phyloP scores from a whole-genome alignment of 2,113 vertebrate genomes.

The Dolichotis patagonum region DNA sequence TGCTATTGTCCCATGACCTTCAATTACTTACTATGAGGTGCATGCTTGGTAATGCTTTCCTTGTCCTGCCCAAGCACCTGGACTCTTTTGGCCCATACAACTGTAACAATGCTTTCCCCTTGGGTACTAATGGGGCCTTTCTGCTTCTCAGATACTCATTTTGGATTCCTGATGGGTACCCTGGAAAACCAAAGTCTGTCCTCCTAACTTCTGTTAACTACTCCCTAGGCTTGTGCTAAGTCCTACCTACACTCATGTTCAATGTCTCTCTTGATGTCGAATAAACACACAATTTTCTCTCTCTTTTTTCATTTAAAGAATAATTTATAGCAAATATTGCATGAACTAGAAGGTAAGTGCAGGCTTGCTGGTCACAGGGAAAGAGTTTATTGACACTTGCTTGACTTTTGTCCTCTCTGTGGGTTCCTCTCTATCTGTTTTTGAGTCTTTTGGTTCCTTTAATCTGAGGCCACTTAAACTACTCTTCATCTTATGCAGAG shows the following conservation, averaged over 20 bases:
- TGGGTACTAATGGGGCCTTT: neutral
- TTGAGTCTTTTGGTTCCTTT: neutral
- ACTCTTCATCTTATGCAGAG: neutral
- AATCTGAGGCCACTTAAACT: neutral
- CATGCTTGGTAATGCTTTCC: neutral
- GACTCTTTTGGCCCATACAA: neutral
- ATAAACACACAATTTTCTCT: neutral
- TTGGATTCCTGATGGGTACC: neutral
- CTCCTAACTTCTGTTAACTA: neutral
- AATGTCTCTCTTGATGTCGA: neutral
- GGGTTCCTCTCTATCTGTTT: neutral
- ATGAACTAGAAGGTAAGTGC: neutral
- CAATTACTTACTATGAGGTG: neutral
- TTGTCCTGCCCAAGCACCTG: neutral
- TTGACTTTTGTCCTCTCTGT: too few relatives aligned
- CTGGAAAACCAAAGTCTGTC: neutral
- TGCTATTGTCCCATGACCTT: neutral
- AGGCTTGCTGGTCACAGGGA: too few relatives aligned
- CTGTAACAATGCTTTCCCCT: neutral
- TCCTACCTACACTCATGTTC: accelerated
- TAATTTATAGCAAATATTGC: neutral
- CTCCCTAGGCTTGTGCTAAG: neutral
- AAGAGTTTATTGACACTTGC: neutral
- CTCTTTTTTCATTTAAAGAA: neutral
- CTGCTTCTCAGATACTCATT: neutral